Conservation (phyloP, 1,140 invertebrate genomes). For the Conus ventricosus region DNA sequence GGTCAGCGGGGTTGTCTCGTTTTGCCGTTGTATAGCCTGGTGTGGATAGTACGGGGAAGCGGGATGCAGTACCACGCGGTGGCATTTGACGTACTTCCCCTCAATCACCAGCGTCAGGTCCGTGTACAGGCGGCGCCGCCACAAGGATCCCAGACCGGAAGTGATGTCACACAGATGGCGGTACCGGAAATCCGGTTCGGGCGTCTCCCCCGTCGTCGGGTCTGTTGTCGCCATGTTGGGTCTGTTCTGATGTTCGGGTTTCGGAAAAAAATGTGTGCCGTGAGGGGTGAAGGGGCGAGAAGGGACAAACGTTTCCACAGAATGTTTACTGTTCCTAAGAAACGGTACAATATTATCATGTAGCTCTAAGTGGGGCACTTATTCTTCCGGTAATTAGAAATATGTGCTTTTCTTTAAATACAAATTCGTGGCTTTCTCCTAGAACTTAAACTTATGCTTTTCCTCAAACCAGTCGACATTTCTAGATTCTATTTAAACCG, state of each 20-base stretch:
- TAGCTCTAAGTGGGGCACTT: too few relatives aligned
- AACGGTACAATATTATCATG: too few relatives aligned
- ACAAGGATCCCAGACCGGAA: slow-evolving; percentile 26
- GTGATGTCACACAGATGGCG: slow-evolving; percentile 41
- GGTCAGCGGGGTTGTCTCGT: slow-evolving; percentile 45
- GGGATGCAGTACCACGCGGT: slow-evolving; percentile 55
- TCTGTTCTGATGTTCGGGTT: neutral
- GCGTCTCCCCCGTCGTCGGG: neutral
- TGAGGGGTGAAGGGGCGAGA: too few relatives aligned
- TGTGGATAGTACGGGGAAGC: slow-evolving; percentile 60
- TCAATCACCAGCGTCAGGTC: slow-evolving; percentile 55
- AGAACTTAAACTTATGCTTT: too few relatives aligned
- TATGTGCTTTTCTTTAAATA: too few relatives aligned
- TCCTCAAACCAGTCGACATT: too few relatives aligned
- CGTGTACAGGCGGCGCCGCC: slow-evolving; percentile 44
- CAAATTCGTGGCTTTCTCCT: too few relatives aligned
- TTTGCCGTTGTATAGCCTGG: slow-evolving; percentile 57
- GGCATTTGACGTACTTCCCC: slow-evolving; percentile 50
- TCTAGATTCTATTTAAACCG: too few relatives aligned
- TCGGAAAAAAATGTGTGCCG: too few relatives aligned
- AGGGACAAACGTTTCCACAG: too few relatives aligned
- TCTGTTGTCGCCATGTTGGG: neutral
- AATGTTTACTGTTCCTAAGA: too few relatives aligned
- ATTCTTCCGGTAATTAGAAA: too few relatives aligned
- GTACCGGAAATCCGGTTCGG: slow-evolving; percentile 28